A percentile compares a stretch with the other conserved stretches of the same genome.
Evolutionary conservation across 2,113 vertebrate genomes (phyloP).

Genomic region (Malurus cyaneus): DNA sequence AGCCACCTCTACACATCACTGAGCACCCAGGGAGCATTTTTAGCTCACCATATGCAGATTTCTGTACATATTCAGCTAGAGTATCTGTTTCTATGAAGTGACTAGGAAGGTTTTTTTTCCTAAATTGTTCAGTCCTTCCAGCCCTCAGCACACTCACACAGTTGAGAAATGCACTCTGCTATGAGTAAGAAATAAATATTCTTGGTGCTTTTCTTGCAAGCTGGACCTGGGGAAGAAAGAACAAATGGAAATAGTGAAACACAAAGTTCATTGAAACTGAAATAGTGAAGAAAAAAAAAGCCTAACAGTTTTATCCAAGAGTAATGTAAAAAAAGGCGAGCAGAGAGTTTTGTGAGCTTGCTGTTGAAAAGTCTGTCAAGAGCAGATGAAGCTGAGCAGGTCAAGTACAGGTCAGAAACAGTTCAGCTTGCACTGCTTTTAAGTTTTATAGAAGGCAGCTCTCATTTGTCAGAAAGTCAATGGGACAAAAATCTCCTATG

Average conservation of each 20-base stretch:
- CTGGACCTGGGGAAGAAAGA: not conserved
- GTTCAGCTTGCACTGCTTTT: constrained; percentile 50
- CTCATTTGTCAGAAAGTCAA: constrained; percentile 53
- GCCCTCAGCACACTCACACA: not conserved
- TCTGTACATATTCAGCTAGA: not conserved
- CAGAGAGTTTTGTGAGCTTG: constrained; percentile 36
- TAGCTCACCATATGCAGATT: not conserved
- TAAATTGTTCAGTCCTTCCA: not conserved
- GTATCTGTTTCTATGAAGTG: not conserved
- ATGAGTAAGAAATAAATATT: not conserved
- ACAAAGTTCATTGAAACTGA: not conserved
- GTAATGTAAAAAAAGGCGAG: not conserved
- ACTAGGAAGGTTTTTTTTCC: not conserved
- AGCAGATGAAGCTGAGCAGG: constrained; percentile 61
- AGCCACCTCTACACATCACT: not conserved
- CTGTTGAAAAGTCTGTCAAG: constrained; percentile 68
- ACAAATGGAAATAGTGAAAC: not conserved
- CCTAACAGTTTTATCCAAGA: not conserved
- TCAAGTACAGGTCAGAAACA: constrained; percentile 64
- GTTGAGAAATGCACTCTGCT: not conserved
- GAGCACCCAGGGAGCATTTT: not conserved
- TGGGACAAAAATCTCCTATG: constrained; percentile 2
- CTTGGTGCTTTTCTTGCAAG: not conserved
- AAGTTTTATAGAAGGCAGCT: constrained; percentile 61
- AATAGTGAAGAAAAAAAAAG: not conserved